Evolutionary conservation across 2,888 invertebrate species (phyloP).

Genomic region (Megamerina dolium): DNA sequence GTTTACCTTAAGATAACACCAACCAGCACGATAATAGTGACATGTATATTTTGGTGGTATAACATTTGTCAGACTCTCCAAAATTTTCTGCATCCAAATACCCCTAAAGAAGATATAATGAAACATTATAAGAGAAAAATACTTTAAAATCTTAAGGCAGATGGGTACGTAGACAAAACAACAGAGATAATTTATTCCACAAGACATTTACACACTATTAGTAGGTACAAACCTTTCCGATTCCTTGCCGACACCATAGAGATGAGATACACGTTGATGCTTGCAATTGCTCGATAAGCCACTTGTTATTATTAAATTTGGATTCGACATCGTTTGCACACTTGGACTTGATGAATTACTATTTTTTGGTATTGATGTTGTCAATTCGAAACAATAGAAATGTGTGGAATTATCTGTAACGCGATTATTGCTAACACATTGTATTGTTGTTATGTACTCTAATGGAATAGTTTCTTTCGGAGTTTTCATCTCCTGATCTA

Average conservation of each 20-base stretch:
- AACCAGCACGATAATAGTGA: constrained; percentile 70
- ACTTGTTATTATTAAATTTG: constrained; percentile 44
- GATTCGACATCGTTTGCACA: constrained; percentile 36
- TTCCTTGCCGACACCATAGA: constrained; percentile 49
- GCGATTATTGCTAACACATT: constrained; percentile 48
- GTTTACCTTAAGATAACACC: constrained; percentile 69
- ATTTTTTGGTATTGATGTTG: constrained; percentile 43
- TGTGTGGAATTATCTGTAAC: constrained; percentile 49
- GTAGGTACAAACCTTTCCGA: constrained; percentile 40
- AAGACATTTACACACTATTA: too few species aligned
- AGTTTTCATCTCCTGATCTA: constrained; percentile 63
- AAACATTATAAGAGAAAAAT: background rate
- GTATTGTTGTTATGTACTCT: constrained; percentile 52
- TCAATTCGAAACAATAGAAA: constrained; percentile 48
- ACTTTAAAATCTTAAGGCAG: background rate
- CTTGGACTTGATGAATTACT: constrained; percentile 9
- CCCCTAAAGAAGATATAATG: constrained; percentile 46
- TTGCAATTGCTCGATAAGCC: constrained; percentile 43
- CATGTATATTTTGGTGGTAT: constrained; percentile 63
- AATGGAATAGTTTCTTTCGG: constrained; percentile 66
- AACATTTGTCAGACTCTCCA: constrained; percentile 65
- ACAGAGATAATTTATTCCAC: too few species aligned
- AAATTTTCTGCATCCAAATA: constrained; percentile 73
- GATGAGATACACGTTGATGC: constrained; percentile 40
- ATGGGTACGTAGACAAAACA: too few species aligned